A percentile compares a stretch with the other conserved stretches of the same genome.
These are phyloP conservation scores for Oreochromis mossambicus DNA, from an alignment of 2,797 vertebrate genomes.

Conservation along the genomic window DNA sequence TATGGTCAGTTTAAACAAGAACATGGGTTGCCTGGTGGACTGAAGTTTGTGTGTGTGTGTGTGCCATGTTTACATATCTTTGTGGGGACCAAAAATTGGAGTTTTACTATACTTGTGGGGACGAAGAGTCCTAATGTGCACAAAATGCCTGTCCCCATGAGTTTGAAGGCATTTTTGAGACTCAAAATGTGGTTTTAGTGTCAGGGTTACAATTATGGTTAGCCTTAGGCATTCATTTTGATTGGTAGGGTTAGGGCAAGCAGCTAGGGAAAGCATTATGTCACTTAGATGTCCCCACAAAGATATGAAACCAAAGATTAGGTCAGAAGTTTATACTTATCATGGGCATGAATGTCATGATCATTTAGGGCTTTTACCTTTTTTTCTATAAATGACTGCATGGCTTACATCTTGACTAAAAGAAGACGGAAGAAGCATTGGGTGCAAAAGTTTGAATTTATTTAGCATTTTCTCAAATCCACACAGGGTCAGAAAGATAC, in stretches of 20 bases:
- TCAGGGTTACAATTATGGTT: neutral
- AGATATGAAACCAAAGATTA: neutral
- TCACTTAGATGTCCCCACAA: neutral
- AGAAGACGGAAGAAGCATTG: neutral
- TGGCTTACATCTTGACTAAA: neutral
- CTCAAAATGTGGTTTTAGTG: neutral
- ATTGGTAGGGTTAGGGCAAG: neutral
- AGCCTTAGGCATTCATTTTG: neutral
- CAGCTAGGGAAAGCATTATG: fast-evolving
- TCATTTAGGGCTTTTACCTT: neutral
- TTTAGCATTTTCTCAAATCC: neutral
- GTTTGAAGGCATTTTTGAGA: neutral
- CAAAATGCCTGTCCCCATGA: neutral
- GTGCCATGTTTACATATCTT: neutral
- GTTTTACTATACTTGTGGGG: neutral
- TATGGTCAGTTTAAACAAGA: neutral
- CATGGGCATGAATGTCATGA: neutral
- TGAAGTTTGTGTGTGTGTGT: neutral
- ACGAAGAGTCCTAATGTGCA: neutral
- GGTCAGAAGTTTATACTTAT: neutral
- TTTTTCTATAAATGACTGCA: neutral
- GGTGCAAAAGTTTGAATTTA: neutral
- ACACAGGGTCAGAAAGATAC: neutral
- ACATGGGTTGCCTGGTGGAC: neutral
- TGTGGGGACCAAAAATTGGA: neutral